Evolutionary conservation across 2,888 invertebrate genomes (phyloP), one percentile per base, ranked within the genome.

Genomic region (Bhutanitis thaidina): DNA sequence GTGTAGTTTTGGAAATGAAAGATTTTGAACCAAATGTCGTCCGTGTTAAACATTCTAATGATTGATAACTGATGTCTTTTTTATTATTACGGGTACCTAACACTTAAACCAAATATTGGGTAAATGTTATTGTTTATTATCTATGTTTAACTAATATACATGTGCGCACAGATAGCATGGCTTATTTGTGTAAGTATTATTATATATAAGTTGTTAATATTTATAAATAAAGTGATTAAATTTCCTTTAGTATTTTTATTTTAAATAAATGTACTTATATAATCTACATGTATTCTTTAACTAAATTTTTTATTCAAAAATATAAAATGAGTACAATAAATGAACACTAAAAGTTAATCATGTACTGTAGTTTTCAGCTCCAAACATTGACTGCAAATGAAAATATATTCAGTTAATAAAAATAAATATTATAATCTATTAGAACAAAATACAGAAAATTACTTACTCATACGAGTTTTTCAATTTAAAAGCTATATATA

Each of bases 331-430:
- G 60, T 54, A 59, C 34, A 52, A 49, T 35, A 52, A 47, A 57
- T 43, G 37, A 34, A 36, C 44, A 43, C 38, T 56, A 64, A 56
- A 58, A 51, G 59, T 60, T 59, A 59, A 56, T 72, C 74, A 80
- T 43, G 61, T 77, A 55, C 59, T 53, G 83, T 77, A 89, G 80
- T 89, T 89, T 45, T 89, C 88, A 54, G 86, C 68, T 62, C 87
- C 87, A 69, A 85, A 86, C 79, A 80, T 82, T 52, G 83, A 80
- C 88, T 89, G 88, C 68, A 87, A 84, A 71, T 66, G 69, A 73
- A 77, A 69, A 60, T 36, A 59, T 53, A 57, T 56, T 34, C 40
- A 57, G 55, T 43, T 57, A 52, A 41, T 57, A 52, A 41, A 43
- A n/a, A n/a, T n/a, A n/a, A n/a, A 15, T 38, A 52, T 46, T 36